phyloP scores from a whole-genome alignment of 2,797 vertebrate species.

The Pangasius sanitwongsei region DNA sequence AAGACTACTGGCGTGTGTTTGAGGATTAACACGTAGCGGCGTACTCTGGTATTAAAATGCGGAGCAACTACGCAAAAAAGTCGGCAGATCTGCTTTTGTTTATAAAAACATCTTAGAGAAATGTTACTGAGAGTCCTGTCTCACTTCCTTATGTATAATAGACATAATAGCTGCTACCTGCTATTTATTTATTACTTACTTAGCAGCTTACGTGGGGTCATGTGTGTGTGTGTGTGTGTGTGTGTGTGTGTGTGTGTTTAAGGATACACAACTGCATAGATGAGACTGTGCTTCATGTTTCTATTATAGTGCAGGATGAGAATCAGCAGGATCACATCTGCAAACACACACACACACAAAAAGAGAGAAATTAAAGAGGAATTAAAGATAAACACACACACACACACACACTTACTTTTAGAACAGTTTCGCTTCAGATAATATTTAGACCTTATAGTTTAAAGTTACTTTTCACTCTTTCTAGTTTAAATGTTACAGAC shows the following conservation, averaged over 20 bases:
- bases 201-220: neutral
- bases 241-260: constrained; percentile 36
- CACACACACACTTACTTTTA: neutral
- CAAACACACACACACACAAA: constrained; percentile 14
- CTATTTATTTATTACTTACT: neutral
- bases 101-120: neutral
- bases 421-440: neutral
- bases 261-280: constrained; percentile 88
- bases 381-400: neutral
- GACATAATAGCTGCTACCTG: neutral
- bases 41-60: neutral
- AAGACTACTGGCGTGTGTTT: neutral
- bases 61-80: no score
- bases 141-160: neutral
- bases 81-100: neutral
- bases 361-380: neutral
- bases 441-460: no score
- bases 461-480: no score
- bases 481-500: no score
- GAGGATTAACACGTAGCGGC: neutral
- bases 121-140: no score
- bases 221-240: neutral
- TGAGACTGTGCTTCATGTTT: constrained; percentile 72
- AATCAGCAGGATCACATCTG: constrained; percentile 86
- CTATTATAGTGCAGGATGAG: constrained; percentile 84